Conservation (phyloP, 2,888 invertebrate genomes). For the Anthoptus insignis region DNA sequence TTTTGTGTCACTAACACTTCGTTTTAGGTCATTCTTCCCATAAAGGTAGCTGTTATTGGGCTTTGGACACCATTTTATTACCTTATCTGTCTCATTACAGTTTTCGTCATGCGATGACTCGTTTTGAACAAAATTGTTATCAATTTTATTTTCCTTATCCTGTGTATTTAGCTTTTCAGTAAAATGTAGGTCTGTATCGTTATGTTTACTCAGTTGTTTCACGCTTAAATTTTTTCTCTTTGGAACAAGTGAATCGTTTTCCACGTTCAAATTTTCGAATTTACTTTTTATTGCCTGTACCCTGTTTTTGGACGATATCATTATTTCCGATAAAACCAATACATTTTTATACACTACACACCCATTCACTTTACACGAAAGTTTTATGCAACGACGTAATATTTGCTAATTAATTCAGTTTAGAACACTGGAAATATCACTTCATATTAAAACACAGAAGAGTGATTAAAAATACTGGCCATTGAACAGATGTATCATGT, state of each 20-base stretch:
- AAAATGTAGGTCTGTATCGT: conserved; percentile 14
- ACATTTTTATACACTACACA: conserved; percentile 61
- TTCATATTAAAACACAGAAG: conserved; percentile 22
- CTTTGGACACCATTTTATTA: conserved; percentile 51
- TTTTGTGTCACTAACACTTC: conserved; percentile 64
- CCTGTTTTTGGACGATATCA: conserved; percentile 83
- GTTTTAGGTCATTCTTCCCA: conserved; percentile 68
- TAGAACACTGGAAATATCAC: conserved; percentile 28
- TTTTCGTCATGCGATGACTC: conserved; percentile 42
- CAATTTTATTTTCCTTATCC: conserved; percentile 37
- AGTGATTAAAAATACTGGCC: conserved; percentile 2
- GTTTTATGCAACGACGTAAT: conserved; percentile 17
- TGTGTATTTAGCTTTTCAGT: conserved; percentile 22
- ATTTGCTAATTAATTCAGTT: conserved; percentile 23
- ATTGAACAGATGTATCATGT: conserved; percentile 38
- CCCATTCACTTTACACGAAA: conserved; percentile 30
- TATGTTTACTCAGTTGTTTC: conserved; percentile 52
- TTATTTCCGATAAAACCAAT: conserved; percentile 69
- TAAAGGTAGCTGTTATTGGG: conserved; percentile 77
- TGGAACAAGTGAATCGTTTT: conserved; percentile 58
- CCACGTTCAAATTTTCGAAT: conserved; percentile 85
- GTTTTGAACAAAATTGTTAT: conserved; percentile 19
- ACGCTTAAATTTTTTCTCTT: conserved; percentile 23
- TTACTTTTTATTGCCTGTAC: conserved; percentile 89
- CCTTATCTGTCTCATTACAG: conserved; percentile 26